Evolutionary conservation across 2,797 vertebrate species (phyloP).

Genomic region (Astyanax mexicanus): DNA sequence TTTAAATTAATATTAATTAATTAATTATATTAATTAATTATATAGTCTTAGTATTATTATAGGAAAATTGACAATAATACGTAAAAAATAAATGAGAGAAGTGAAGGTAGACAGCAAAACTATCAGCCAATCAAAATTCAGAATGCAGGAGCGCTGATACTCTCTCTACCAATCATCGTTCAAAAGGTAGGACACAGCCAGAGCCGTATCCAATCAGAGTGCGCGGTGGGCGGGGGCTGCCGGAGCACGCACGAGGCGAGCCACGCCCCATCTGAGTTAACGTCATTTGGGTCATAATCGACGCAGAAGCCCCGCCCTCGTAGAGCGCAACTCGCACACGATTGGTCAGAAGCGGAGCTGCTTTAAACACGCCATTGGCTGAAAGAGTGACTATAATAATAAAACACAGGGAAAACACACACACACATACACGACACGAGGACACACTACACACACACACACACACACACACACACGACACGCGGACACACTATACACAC

Average conservation of each 20-base stretch:
- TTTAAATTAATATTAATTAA: too few relatives aligned
- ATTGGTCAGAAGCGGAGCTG: slow-evolving; percentile 46
- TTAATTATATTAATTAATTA: too few relatives aligned
- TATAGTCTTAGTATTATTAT: too few relatives aligned
- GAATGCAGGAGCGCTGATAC: neutral
- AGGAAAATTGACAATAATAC: too few relatives aligned
- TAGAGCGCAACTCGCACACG: neutral
- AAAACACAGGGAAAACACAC: slow-evolving; percentile 12
- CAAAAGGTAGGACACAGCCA: neutral
- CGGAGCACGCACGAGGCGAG: neutral
- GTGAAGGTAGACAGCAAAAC: too few relatives aligned
- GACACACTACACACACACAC: too few relatives aligned
- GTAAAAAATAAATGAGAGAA: too few relatives aligned
- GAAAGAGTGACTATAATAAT: slow-evolving; percentile 44
- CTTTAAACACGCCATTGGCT: slow-evolving; percentile 39
- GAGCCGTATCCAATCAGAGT: neutral
- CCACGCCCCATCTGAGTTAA: neutral
- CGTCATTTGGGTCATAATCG: too few relatives aligned
- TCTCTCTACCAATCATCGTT: neutral
- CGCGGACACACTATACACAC: too few relatives aligned
- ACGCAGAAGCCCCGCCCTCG: slow-evolving; percentile 32
- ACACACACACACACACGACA: too few relatives aligned
- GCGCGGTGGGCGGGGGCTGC: neutral
- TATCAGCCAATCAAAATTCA: neutral
- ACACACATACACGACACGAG: neutral